Evolutionary conservation across 2,797 vertebrate species (phyloP).

Genomic region (Sparus aurata): DNA sequence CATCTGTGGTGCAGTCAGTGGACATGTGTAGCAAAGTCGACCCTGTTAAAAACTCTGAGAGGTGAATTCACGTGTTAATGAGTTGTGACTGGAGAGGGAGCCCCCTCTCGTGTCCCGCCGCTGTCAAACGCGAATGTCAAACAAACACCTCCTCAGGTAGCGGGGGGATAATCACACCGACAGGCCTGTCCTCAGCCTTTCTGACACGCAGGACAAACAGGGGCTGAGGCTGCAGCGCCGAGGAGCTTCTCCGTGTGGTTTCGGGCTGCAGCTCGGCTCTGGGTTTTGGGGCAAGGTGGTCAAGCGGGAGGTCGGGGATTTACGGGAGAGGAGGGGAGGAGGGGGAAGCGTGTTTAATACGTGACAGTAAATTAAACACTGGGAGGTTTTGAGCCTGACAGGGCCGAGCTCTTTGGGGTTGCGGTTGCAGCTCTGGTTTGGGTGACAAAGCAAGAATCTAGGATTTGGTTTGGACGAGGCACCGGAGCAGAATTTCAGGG

Average conservation of each 20-base stretch:
- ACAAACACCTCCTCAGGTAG: slow-evolving; percentile 92
- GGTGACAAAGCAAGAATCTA: slow-evolving; percentile 29
- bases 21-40: slow-evolving; percentile 72
- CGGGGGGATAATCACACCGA: slow-evolving; percentile 88
- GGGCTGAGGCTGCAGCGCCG: slow-evolving; percentile 14
- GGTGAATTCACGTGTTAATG: slow-evolving; percentile 87
- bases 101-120: slow-evolving; percentile 82
- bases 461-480: slow-evolving; percentile 30
- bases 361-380: slow-evolving; percentile 13
- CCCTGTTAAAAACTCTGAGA: slow-evolving; percentile 78
- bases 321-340: not conserved
- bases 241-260: not conserved
- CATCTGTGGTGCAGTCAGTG: slow-evolving; percentile 64
- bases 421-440: slow-evolving; percentile 45
- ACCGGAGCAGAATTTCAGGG: not conserved
- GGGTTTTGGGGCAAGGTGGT: slow-evolving; percentile 35
- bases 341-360: slow-evolving; percentile 2
- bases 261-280: slow-evolving; percentile 20
- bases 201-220: slow-evolving; percentile 70
- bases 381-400: slow-evolving; percentile 1
- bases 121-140: slow-evolving; percentile 91
- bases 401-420: slow-evolving; percentile 21
- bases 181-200: slow-evolving; percentile 88
- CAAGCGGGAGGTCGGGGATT: slow-evolving; percentile 30
- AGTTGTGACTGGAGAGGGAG: slow-evolving; percentile 86